Percentiles rank a stretch among this genome's conserved stretches.
Conservation (phyloP, 2,113 vertebrate species). For the Plecturocebus donacophilus region DNA sequence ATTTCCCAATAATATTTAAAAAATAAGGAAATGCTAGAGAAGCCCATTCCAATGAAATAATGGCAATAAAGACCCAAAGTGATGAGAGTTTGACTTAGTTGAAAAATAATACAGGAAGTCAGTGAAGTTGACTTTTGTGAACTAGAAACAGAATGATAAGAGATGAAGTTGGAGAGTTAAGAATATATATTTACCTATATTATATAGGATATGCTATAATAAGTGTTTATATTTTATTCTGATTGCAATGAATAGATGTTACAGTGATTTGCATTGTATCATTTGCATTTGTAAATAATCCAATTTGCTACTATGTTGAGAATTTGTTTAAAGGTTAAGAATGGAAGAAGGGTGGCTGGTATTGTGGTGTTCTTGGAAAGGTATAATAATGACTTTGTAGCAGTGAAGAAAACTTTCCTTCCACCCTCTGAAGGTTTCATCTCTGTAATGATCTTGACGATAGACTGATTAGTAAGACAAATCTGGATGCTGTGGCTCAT, state of each 20-base stretch:
- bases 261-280: background rate
- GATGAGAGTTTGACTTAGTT: background rate
- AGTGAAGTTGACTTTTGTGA: background rate
- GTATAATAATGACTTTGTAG: background rate
- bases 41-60: background rate
- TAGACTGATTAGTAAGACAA: background rate
- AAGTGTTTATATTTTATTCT: background rate
- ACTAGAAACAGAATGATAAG: background rate
- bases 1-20: background rate
- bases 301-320: background rate
- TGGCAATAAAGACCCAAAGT: background rate
- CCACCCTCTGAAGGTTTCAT: background rate
- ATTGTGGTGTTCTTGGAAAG: background rate
- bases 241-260: background rate
- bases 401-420: background rate
- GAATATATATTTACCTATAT: background rate
- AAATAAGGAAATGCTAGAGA: background rate
- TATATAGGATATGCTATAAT: background rate
- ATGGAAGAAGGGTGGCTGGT: background rate
- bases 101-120: background rate
- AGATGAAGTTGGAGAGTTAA: background rate
- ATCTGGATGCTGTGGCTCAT: no score
- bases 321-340: conserved; percentile 16
- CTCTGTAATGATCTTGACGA: background rate
- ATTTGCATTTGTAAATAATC: conserved; percentile 24